These are phyloP conservation scores for Megalonaias nervosa DNA, from an alignment of 1,140 invertebrate genomes.

Conservation along the genomic window DNA sequence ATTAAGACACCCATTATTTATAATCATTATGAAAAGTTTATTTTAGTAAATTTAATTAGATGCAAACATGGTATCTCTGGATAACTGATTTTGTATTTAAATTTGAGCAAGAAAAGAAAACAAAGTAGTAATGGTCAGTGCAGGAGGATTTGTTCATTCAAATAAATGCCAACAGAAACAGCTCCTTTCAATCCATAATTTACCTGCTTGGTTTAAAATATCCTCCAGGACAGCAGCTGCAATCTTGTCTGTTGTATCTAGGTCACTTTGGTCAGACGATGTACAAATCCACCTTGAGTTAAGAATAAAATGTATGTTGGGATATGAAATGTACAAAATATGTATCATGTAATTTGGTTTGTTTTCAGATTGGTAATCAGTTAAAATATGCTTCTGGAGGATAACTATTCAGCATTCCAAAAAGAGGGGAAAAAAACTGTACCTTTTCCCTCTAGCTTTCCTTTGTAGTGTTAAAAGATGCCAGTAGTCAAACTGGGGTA, in stretches of 20 bases:
- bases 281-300: conserved; percentile 79
- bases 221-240: conserved; percentile 74
- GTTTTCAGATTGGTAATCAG: neutral
- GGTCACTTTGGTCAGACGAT: conserved; percentile 75
- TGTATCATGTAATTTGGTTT: neutral
- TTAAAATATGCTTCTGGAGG: neutral
- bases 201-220: conserved; percentile 70
- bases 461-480: too few relatives aligned
- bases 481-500: neutral
- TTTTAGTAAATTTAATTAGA: too few relatives aligned
- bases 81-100: too few relatives aligned
- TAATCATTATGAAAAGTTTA: too few relatives aligned
- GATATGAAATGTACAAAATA: conserved; percentile 8
- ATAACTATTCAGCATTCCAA: too few relatives aligned
- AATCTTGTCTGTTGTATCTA: conserved; percentile 77
- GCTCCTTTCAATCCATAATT: neutral
- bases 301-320: conserved; percentile 13
- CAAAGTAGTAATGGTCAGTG: too few relatives aligned
- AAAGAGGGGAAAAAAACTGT: too few relatives aligned
- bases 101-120: too few relatives aligned
- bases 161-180: neutral
- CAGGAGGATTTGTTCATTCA: neutral
- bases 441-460: too few relatives aligned
- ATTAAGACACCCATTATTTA: too few relatives aligned
- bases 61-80: too few relatives aligned